phyloP scores from a whole-genome alignment of 1,140 invertebrate species.

The Probaryconus sp. region DNA sequence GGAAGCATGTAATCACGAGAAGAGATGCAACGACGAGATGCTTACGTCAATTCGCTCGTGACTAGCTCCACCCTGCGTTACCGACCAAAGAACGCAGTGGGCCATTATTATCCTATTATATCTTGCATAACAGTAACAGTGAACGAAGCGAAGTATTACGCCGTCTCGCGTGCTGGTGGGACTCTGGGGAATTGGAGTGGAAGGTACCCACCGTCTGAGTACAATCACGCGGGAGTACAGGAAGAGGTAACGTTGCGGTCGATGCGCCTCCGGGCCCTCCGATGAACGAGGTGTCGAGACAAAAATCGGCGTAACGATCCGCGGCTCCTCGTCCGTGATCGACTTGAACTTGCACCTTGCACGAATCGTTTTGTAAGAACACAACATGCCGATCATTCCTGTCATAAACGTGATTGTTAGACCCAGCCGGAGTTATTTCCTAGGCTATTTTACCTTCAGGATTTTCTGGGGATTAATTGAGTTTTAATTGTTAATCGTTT shows the following conservation, averaged over 20 bases:
- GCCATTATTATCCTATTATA: conserved; percentile 77
- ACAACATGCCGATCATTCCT: not conserved
- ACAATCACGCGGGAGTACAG: conserved; percentile 32
- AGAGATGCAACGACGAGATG: conserved; percentile 70
- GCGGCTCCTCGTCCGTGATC: conserved; percentile 52
- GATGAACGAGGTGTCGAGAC: conserved; percentile 38
- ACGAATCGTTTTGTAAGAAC: conserved; percentile 9
- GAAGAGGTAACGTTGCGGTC: conserved; percentile 32
- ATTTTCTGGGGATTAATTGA: no score
- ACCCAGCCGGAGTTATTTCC: no score
- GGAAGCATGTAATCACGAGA: conserved; percentile 47
- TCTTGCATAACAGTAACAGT: conserved; percentile 76
- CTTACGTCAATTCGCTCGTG: conserved; percentile 76
- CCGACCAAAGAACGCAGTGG: conserved; percentile 61
- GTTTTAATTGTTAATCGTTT: no score
- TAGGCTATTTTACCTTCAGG: no score
- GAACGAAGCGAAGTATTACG: conserved; percentile 47
- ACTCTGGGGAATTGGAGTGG: conserved; percentile 29
- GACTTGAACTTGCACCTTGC: conserved; percentile 67
- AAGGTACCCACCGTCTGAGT: conserved; percentile 16
- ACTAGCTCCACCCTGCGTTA: conserved; percentile 75
- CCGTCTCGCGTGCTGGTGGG: conserved; percentile 36
- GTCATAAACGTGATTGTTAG: conserved; percentile 1
- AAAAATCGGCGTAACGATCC: conserved; percentile 45
- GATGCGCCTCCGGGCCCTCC: conserved; percentile 19